Evolutionary conservation across 2,113 vertebrate species (phyloP), one percentile per base, ranked within the genome.

Genomic region (Periophthalmodon schlosseri): DNA sequence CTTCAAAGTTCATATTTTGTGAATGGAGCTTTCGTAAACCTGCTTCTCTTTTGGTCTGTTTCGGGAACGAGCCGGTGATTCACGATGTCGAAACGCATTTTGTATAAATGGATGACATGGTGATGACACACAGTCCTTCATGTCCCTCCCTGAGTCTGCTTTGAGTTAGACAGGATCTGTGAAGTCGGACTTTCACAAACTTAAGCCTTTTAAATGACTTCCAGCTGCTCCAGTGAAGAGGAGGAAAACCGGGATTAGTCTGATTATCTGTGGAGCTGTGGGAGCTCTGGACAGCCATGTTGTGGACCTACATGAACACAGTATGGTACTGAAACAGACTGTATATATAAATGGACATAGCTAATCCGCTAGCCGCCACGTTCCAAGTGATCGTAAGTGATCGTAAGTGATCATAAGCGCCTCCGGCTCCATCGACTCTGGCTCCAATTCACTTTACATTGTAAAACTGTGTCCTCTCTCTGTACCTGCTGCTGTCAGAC

Each of bases 191-290:
- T 20, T 20, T 9, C 20, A 56, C 16, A 63, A 33, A 77, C 73
- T 79, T 82, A 83, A 83, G 81, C 79, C 83, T 64, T 80, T 82
- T 88, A 89, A 90, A 92, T 91, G 86, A 79, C 72, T 90, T 91
- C 89, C 91, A 92, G 90, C 90, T 92, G 89, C 76, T 74, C 23
- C 57, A 67, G 83, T 75, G 15, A 20, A 65, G 16, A 39, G 6
- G 8, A 8, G 7, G 61, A 39, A 34, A 83, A 82, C 79, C 83
- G 83, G 86, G 21, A 86, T 91, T 88, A 88, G 81, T 87, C 87
- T 89, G 79, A 85, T 87, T 89, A 10, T 87, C 82, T 87, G 87
- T 74, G 86, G 89, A 92, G 90, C 84, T 78, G 69, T 72, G 80
- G 87, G 89, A 91, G 91, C 82, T 74, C 78, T 86, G 49, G 49